Evolutionary conservation across 2,113 vertebrate species (phyloP), one percentile per base, ranked within the genome.

Genomic region (Eretmochelys imbricata): DNA sequence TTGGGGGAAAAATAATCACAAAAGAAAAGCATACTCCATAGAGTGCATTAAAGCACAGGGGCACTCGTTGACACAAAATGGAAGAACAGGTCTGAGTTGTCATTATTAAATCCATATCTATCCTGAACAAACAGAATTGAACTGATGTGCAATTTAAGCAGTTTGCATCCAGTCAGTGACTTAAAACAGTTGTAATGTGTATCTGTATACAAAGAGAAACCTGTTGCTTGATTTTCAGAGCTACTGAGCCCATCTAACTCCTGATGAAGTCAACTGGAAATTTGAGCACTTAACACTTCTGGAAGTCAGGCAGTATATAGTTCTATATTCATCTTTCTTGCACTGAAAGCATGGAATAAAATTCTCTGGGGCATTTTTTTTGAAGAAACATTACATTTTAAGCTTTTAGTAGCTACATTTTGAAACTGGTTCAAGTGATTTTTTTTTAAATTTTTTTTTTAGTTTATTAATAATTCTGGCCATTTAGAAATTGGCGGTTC

Each of bases 381-480:
- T 16, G 2, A 59, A 53, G 22, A 82, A 16, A 12, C 8, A 80
- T 11, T 6, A 55, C 46, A 42, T 49, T 87, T 80, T 91, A 4
- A 29, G 12, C 27, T 82, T 88, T 50, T n/a, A 8, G 35, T 93
- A 88, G 25, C 48, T 4, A 54, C 78, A 78, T 57, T 22, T 0
- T 0, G 82, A 48, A 19, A 0, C 2, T 4, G 86, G 76, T 53
- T 12, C 0, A 80, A 93, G 85, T 27, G 0, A 85, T 17, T 1
- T 0, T 12, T 83, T 1, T 0, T 12, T n/a, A n/a, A n/a, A 85
- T 17, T 1, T 0, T 12, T 83, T 54, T 46, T 89, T 12, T 9
- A 31, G 79, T 85, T 57, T 88, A 24, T 38, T 59, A 93, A 81
- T 59, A 35, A 65, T 65, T 35, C 31, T 65, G 31, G 35, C 17